Percentiles rank a stretch among this genome's conserved stretches.
These are phyloP conservation scores for Drosophila silvestris DNA, from an alignment of 2,888 invertebrate species.

Conservation along the genomic window DNA sequence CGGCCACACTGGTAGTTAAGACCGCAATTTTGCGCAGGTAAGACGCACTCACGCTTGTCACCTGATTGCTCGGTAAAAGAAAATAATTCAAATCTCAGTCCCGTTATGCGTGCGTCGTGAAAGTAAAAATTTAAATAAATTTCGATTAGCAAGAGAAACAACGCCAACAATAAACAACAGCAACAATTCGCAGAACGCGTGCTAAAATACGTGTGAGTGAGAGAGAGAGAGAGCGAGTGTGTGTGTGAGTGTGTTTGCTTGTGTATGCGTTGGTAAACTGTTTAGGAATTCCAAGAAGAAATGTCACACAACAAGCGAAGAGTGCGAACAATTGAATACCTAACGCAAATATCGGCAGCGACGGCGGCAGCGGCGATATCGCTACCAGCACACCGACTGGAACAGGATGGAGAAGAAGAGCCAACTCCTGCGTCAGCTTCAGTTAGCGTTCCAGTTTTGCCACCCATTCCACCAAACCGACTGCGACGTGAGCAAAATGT, in stretches of 20 bases:
- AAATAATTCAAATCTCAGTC: slow-evolving; percentile 19
- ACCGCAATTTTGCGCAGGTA: slow-evolving; percentile 59
- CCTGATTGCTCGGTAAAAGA: slow-evolving; percentile 49
- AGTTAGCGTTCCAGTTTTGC: slow-evolving; percentile 8
- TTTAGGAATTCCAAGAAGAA: slow-evolving; percentile 64
- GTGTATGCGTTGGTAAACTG: slow-evolving; percentile 30
- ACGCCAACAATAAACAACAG: slow-evolving; percentile 25
- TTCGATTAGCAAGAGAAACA: slow-evolving; percentile 58
- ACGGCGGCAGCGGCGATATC: slow-evolving; percentile 34
- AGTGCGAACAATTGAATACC: slow-evolving; percentile 72
- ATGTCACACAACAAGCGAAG: slow-evolving; percentile 72
- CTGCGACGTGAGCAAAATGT: slow-evolving; percentile 70
- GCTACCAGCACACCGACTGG: slow-evolving; percentile 18
- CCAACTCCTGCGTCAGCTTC: slow-evolving; percentile 22
- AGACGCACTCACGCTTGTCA: slow-evolving; percentile 56
- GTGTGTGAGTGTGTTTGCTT: slow-evolving; percentile 18
- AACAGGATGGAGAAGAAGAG: slow-evolving; percentile 12
- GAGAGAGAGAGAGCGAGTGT: neutral
- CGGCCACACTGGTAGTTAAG: slow-evolving; percentile 48
- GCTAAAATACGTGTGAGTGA: slow-evolving; percentile 17
- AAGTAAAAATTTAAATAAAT: slow-evolving; percentile 71
- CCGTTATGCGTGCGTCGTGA: slow-evolving; percentile 58
- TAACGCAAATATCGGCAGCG: slow-evolving; percentile 52
- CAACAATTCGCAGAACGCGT: slow-evolving; percentile 25
- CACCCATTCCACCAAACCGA: slow-evolving; percentile 62